Conservation (phyloP, 1,140 invertebrate genomes). For the Eupeodes corollae region DNA sequence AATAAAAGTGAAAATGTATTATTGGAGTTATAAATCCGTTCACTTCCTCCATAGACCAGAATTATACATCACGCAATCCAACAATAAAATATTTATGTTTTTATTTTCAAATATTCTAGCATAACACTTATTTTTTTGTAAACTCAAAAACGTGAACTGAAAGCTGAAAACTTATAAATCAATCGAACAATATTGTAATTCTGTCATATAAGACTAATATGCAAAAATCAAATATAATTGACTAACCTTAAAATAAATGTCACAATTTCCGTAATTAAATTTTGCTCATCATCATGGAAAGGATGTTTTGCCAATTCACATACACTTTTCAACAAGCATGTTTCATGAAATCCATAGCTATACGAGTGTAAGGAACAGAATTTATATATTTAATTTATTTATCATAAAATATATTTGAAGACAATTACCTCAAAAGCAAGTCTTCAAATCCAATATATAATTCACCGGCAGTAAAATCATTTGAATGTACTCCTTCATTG, state of each 20-base stretch:
- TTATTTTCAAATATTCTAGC: no score
- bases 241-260: constrained; percentile 33
- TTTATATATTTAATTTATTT: neutral
- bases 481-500: constrained; percentile 12
- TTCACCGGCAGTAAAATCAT: constrained; percentile 29
- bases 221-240: neutral
- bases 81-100: no score
- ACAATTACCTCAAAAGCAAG: constrained; percentile 10
- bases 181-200: no score
- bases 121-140: no score
- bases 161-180: no score
- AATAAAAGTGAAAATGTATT: no score
- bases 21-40: no score
- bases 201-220: no score
- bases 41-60: no score
- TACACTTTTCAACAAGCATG: constrained; percentile 25
- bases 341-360: constrained; percentile 23
- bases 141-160: no score
- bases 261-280: constrained; percentile 20
- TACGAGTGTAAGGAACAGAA: constrained; percentile 7
- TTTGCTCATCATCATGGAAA: constrained; percentile 17
- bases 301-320: constrained; percentile 32
- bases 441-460: constrained; percentile 21
- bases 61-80: no score
- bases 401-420: neutral